These are phyloP conservation scores for Phymanthus crucifer DNA, from an alignment of 92 coral and sea anemone genomes.

Conservation along the genomic window DNA sequence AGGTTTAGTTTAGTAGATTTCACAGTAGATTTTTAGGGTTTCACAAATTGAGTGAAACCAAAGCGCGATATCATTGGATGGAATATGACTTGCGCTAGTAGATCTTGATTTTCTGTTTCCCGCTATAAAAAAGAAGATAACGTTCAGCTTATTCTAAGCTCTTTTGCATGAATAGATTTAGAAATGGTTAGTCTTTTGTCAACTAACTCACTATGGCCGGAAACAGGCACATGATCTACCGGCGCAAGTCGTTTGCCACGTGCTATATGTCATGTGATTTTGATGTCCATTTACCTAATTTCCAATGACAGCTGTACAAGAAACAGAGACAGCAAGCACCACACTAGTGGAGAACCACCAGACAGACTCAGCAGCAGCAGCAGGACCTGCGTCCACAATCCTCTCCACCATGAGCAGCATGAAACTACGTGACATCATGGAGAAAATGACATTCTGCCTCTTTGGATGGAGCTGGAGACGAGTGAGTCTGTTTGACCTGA, in stretches of 20 bases:
- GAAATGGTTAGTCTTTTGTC: no score
- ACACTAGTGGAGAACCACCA: background rate
- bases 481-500: background rate
- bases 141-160: no score
- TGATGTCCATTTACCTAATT: background rate
- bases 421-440: background rate
- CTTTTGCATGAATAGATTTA: no score
- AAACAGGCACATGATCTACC: background rate
- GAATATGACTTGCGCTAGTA: no score
- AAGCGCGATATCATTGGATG: no score
- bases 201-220: background rate
- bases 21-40: no score
- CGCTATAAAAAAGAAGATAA: no score
- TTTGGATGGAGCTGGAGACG: background rate
- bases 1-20: no score
- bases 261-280: background rate
- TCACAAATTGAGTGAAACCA: no score
- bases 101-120: no score
- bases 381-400: background rate
- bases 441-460: background rate
- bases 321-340: background rate
- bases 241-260: background rate
- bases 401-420: background rate
- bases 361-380: background rate
- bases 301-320: slow-evolving; percentile 7